Conservation (phyloP, 2,797 vertebrate genomes). For the Sarcophilus harrisii region DNA sequence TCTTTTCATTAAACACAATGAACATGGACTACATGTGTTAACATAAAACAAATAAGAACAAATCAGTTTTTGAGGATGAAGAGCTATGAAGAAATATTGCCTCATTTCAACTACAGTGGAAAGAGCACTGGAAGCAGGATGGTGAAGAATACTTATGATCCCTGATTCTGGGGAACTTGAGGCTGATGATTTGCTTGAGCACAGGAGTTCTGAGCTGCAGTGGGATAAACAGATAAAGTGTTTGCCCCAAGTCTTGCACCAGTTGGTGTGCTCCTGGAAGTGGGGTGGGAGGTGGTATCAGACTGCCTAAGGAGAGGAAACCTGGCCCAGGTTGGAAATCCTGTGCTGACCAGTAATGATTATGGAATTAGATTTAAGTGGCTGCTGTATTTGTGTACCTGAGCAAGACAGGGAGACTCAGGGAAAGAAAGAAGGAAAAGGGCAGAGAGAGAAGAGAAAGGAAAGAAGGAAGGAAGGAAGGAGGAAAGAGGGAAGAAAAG, state of each 20-base stretch:
- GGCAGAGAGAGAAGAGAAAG: not conserved
- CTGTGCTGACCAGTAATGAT: not conserved
- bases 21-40: not conserved
- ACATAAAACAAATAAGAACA: not conserved
- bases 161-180: not conserved
- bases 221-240: not conserved
- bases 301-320: not conserved
- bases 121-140: not conserved
- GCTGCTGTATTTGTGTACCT: not conserved
- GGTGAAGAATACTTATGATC: not conserved
- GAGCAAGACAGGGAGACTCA: not conserved
- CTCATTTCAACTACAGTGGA: not conserved
- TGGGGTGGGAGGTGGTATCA: not conserved
- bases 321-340: not conserved
- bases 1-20: not conserved
- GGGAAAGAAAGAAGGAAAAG: not conserved
- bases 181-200: not conserved
- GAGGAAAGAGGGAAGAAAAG: not conserved
- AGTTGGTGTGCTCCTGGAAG: not conserved
- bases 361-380: not conserved
- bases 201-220: not conserved
- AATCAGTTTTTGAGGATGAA: constrained; percentile 2
- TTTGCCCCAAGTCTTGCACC: not conserved
- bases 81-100: not conserved
- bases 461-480: not conserved